phyloP scores from a whole-genome alignment of 2,113 vertebrate genomes.

The Indicator indicator region DNA sequence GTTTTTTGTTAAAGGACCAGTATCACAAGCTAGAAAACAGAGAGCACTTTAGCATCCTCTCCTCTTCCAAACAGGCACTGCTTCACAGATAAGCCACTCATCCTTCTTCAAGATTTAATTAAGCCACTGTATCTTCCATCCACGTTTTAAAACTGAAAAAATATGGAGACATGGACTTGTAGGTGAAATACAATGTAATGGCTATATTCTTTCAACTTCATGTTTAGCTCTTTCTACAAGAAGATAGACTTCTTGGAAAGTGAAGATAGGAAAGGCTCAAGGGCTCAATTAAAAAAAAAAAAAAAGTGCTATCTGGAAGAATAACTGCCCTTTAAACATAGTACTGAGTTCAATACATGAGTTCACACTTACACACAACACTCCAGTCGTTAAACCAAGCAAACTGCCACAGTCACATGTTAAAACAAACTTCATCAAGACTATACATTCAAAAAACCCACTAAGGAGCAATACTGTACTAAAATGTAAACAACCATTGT shows the following conservation, averaged over 20 bases:
- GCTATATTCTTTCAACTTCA: constrained; percentile 48
- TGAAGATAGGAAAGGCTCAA: constrained; percentile 13
- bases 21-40: not conserved
- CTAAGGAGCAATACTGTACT: constrained; percentile 37
- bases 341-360: constrained; percentile 44
- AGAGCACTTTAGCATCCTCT: not conserved
- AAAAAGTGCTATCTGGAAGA: constrained; percentile 65
- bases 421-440: constrained; percentile 27
- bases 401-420: constrained; percentile 59
- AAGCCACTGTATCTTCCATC: constrained; percentile 15
- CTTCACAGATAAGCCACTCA: constrained; percentile 22
- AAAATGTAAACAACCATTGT: constrained; percentile 62
- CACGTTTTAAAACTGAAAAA: not conserved
- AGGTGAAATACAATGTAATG: constrained; percentile 38
- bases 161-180: not conserved
- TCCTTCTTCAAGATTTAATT: not conserved
- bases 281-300: constrained; percentile 32
- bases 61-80: constrained; percentile 9
- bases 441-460: constrained; percentile 44
- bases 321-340: constrained; percentile 63
- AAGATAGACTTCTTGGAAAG: constrained; percentile 37
- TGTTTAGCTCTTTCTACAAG: constrained; percentile 36
- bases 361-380: constrained; percentile 7
- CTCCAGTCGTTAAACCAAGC: constrained; percentile 17
- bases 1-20: not conserved